A percentile compares a stretch with the other conserved stretches of the same genome.
phyloP scores from a whole-genome alignment of 2,113 vertebrate species.

The Misgurnus anguillicaudatus region DNA sequence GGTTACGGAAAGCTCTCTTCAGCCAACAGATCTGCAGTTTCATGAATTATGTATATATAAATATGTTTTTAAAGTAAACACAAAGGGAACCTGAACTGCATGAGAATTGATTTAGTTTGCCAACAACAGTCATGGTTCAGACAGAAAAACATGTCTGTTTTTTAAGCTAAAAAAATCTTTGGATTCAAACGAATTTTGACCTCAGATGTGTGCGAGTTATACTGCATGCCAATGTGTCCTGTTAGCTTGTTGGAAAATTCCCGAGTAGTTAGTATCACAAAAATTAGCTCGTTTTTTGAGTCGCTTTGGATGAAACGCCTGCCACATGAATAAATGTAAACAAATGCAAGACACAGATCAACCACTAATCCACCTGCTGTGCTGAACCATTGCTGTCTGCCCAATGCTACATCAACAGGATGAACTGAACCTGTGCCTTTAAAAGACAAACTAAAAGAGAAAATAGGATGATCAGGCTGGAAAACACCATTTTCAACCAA shows the following conservation, averaged over 20 bases:
- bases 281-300: conserved; percentile 20
- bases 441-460: conserved; percentile 4
- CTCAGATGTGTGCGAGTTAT: conserved; percentile 29
- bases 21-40: conserved; percentile 14
- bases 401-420: neutral
- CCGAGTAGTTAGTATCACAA: conserved; percentile 19
- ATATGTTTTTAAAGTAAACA: conserved; percentile 42
- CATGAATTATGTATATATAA: conserved; percentile 38
- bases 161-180: conserved; percentile 37
- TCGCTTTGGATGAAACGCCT: conserved; percentile 12
- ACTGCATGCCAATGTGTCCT: conserved; percentile 24
- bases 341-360: neutral
- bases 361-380: neutral
- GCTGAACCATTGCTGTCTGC: neutral
- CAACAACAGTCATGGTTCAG: conserved; percentile 38
- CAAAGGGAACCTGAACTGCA: conserved; percentile 38
- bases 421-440: conserved; percentile 2
- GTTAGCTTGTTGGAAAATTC: conserved; percentile 16
- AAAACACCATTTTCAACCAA: neutral
- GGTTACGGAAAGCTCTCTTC: neutral
- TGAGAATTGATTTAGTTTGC: conserved; percentile 35
- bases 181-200: conserved; percentile 16
- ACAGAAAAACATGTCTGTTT: conserved; percentile 32
- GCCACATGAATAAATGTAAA: neutral
- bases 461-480: neutral